Conservation (phyloP, 2,888 invertebrate genomes). For the Tiliacea aurago region DNA sequence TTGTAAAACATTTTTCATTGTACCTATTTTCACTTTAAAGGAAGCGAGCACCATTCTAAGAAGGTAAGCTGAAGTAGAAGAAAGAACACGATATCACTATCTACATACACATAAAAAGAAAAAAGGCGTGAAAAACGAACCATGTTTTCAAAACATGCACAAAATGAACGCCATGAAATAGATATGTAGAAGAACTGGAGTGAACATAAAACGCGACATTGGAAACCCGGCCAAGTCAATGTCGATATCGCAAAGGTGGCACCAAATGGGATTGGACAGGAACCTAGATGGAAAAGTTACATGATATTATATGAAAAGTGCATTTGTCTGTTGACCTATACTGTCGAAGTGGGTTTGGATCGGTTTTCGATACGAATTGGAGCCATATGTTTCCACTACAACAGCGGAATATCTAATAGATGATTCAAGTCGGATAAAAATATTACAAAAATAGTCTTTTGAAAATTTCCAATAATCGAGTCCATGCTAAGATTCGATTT, state of each 20-base stretch:
- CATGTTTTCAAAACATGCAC: slow-evolving; percentile 23
- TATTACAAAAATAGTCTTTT: too few species aligned
- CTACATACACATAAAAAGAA: neutral
- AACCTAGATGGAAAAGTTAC: slow-evolving; percentile 39
- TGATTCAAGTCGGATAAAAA: too few species aligned
- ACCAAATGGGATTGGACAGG: slow-evolving; percentile 60
- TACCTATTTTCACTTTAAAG: neutral
- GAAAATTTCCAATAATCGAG: too few species aligned
- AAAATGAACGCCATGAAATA: slow-evolving; percentile 45
- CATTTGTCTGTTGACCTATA: slow-evolving; percentile 48
- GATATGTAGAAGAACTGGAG: slow-evolving; percentile 29
- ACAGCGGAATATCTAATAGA: slow-evolving; percentile 25
- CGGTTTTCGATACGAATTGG: slow-evolving; percentile 30
- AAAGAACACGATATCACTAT: neutral
- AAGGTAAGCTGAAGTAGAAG: neutral
- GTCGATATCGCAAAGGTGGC: slow-evolving; percentile 47
- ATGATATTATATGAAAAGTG: slow-evolving; percentile 55
- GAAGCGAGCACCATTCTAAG: neutral
- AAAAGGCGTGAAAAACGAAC: slow-evolving; percentile 18
- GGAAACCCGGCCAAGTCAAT: slow-evolving; percentile 37
- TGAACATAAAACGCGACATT: slow-evolving; percentile 53
- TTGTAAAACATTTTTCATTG: neutral
- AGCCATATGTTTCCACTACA: slow-evolving; percentile 14
- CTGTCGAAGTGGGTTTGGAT: slow-evolving; percentile 24
- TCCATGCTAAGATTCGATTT: neutral